Evolutionary conservation across 1,140 invertebrate species (phyloP), one percentile per base, ranked within the genome.

Genomic region (Drosophila watanabei): DNA sequence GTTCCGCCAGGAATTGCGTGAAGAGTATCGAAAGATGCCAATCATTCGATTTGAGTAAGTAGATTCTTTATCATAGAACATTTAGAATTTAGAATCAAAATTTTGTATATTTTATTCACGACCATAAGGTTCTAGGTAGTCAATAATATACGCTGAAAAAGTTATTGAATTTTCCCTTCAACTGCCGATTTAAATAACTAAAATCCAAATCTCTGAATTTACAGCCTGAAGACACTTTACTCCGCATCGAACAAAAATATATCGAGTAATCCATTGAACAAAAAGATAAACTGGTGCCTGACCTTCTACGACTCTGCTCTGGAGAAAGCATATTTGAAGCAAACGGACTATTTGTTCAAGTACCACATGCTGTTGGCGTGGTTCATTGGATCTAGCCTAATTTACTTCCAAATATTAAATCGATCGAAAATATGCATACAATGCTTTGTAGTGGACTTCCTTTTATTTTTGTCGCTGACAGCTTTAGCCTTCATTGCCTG

Each of bases 401-500:
- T 66, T 6, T 51, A 43, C 16, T 52, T 70, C 3, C 51, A 66
- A 56, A 0, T 75, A 0, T 14, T 62, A 2, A 58, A 56, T 43
- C 9, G 13, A 9, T 13, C 4, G 9, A 0, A 1, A 0, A 0
- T n/a, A 6, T 37, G 33, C 8, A 0, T 1, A 6, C 0, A 0
- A 4, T 59, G 46, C 32, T 1, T 2, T 9, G 8, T 52, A 2
- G 4, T 63, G 8, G 46, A 59, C 20, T 0, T 2, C 2, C 0
- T 48, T 8, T 3, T 70, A 1, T 10, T 87, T 8, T 0, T 92
- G 0, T 1, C 82, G 28, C 61, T 94, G 3, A 46, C 78, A 9
- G 5, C 66, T 4, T 48, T 94, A 5, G 35, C 94, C 14, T 79
- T 93, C 2, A 49, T 94, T 8, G 77, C 86, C 0, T 94, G 94